Percentiles rank a stretch among this genome's conserved stretches.
Evolutionary conservation across 2,113 vertebrate species (phyloP).

Genomic region (Cromileptes altivelis): DNA sequence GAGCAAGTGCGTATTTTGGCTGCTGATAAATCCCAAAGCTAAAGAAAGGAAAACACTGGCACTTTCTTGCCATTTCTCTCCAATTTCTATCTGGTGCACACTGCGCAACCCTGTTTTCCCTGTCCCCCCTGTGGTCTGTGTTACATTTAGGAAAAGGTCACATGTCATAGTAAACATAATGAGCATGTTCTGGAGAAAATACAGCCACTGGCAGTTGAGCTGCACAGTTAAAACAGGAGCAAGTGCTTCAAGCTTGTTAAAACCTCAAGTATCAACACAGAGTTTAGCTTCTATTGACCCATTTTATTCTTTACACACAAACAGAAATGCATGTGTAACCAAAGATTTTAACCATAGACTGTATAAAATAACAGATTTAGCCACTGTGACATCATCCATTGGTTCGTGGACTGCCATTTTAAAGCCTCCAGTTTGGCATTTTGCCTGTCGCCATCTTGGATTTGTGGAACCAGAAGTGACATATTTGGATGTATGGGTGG

Average conservation of each 20-base stretch:
- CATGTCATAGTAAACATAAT: constrained; percentile 69
- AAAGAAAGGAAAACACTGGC: constrained; percentile 53
- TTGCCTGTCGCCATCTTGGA: too few relatives aligned
- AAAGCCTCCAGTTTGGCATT: too few relatives aligned
- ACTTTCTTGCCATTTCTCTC: constrained; percentile 38
- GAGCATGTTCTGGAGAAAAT: constrained; percentile 61
- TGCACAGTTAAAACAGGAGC: constrained; percentile 32
- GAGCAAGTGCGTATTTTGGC: constrained; percentile 49
- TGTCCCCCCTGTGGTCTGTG: constrained; percentile 51
- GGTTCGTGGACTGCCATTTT: too few relatives aligned
- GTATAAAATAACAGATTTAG: too few relatives aligned
- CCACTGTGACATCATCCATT: too few relatives aligned
- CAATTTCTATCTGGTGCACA: constrained; percentile 39
- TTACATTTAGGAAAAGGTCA: constrained; percentile 78
- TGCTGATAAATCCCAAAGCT: constrained; percentile 51
- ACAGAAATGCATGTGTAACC: not conserved
- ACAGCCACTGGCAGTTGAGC: constrained; percentile 37
- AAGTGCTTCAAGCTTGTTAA: constrained; percentile 17
- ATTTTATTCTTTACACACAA: not conserved
- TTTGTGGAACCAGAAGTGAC: too few relatives aligned
- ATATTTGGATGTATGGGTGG: too few relatives aligned
- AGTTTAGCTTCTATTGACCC: not conserved
- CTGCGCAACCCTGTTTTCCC: constrained; percentile 55
- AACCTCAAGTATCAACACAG: constrained; percentile 17
- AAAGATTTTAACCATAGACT: not conserved